These are phyloP conservation scores for Megamerina dolium DNA, from an alignment of 2,888 invertebrate genomes.

Conservation along the genomic window DNA sequence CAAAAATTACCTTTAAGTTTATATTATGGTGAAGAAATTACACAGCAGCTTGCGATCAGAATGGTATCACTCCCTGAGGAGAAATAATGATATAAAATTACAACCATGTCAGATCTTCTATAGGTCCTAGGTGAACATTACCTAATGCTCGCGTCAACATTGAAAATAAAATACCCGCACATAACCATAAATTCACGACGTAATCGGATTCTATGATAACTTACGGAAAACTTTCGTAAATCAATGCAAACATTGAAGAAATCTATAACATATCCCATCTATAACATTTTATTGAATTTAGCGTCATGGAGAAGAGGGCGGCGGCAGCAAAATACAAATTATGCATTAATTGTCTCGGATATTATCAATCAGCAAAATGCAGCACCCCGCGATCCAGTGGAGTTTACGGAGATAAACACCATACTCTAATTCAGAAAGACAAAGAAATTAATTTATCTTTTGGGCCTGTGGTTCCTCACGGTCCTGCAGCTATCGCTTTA, in stretches of 20 bases:
- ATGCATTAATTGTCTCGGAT: conserved; percentile 2
- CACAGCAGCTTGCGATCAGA: neutral
- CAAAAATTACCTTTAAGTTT: conserved; percentile 1
- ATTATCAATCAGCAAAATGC: conserved; percentile 1
- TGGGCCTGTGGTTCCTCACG: too few species aligned
- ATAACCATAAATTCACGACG: neutral
- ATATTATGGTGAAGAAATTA: conserved; percentile 6
- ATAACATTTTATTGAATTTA: neutral
- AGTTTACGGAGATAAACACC: neutral
- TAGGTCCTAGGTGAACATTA: conserved; percentile 1
- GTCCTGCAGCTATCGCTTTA: too few species aligned
- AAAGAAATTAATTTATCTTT: too few species aligned
- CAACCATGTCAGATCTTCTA: neutral
- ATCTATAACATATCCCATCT: neutral
- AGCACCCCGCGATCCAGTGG: neutral
- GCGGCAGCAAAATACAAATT: conserved; percentile 1
- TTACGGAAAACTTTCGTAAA: neutral
- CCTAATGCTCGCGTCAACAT: neutral
- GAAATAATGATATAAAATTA: neutral
- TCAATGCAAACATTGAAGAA: neutral
- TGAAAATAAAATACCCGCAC: neutral
- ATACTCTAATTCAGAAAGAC: conserved; percentile 3
- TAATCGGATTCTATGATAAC: neutral
- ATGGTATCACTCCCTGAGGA: conserved; percentile 2
- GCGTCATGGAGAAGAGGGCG: neutral